Evolutionary conservation across 1,140 invertebrate genomes (phyloP), one percentile per base, ranked within the genome.

Genomic region (Dendroctonus valens): DNA sequence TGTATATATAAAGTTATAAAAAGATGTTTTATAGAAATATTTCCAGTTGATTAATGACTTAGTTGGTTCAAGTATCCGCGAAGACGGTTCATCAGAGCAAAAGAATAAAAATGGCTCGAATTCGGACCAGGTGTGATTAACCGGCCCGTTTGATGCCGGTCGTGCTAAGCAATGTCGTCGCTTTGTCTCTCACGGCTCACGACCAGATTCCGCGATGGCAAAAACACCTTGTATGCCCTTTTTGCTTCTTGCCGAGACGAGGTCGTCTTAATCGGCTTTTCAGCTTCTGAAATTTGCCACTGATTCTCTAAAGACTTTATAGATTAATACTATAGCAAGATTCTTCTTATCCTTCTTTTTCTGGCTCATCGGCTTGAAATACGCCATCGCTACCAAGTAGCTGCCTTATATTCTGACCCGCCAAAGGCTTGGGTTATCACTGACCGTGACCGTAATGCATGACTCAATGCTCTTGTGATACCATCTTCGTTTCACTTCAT

Each of bases 141-240:
- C 66, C 66, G 66, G 66, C 59, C 44, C 46, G 52, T 68, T 68
- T 68, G 66, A 68, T 68, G 66, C 66, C 59, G 66, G 60, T 41
- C 59, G 66, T 68, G 66, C 66, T 62, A 68, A 68, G 63, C 66
- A 68, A 68, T 68, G 66, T 68, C 65, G 65, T 67, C 59, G 66
- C 66, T 68, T 68, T 68, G 66, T 68, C 66, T 68, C 66, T 68
- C 66, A 68, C 66, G 54, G 55, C 59, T 68, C 66, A 68, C 66
- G 58, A 68, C 66, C 66, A 68, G 66, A 68, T 68, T 68, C 66
- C 66, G 52, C 66, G 39, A 63, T 63, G 41, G 58, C 51, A 67
- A 67, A 67, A 67, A 67, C 65, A 61, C 59, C 65, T 67, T 67
- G 65, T 67, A 61, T 51, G 57, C 41, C 50, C 59, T 67, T 67